Evolutionary conservation across 2,888 invertebrate genomes (phyloP).

Genomic region (Drosophila borealis): DNA sequence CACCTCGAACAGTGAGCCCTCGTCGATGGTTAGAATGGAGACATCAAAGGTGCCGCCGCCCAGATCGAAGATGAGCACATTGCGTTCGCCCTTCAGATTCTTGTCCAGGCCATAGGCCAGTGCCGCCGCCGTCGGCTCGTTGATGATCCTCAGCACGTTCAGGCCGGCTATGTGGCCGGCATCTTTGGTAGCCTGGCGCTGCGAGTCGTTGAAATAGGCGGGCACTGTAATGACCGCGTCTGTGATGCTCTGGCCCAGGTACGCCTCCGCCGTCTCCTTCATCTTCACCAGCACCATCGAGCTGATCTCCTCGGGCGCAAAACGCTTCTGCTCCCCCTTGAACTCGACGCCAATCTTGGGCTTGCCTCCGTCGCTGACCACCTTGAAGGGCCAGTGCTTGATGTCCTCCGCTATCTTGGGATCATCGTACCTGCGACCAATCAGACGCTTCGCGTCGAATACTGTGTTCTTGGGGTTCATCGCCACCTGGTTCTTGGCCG

Average conservation of each 20-base stretch:
- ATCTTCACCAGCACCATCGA: constrained; percentile 97
- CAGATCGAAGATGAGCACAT: constrained; percentile 28
- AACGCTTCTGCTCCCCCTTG: constrained; percentile 94
- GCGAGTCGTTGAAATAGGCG: constrained; percentile 29
- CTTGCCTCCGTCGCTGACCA: constrained; percentile 91
- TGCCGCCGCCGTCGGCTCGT: constrained; percentile 35
- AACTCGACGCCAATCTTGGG: constrained; percentile 93
- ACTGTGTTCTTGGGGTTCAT: constrained; percentile 96
- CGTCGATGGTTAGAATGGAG: constrained; percentile 31
- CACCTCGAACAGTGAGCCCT: constrained; percentile 27
- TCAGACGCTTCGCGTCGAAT: constrained; percentile 97
- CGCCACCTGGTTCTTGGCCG: constrained; percentile 93
- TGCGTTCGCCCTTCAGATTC: constrained; percentile 34
- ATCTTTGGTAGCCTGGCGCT: constrained; percentile 33
- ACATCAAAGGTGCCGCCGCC: constrained; percentile 34
- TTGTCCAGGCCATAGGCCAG: constrained; percentile 35
- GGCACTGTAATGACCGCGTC: constrained; percentile 88
- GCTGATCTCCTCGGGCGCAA: constrained; percentile 95
- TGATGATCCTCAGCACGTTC: constrained; percentile 32
- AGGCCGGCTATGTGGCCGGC: constrained; percentile 34
- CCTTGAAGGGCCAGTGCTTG: constrained; percentile 97
- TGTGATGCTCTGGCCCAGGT: constrained; percentile 92
- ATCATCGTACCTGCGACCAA: constrained; percentile 96
- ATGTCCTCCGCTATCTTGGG: constrained; percentile 95
- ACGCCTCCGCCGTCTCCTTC: constrained; percentile 96